These are phyloP conservation scores for Pluvialis apricaria DNA, from an alignment of 2,113 vertebrate genomes.

Conservation along the genomic window DNA sequence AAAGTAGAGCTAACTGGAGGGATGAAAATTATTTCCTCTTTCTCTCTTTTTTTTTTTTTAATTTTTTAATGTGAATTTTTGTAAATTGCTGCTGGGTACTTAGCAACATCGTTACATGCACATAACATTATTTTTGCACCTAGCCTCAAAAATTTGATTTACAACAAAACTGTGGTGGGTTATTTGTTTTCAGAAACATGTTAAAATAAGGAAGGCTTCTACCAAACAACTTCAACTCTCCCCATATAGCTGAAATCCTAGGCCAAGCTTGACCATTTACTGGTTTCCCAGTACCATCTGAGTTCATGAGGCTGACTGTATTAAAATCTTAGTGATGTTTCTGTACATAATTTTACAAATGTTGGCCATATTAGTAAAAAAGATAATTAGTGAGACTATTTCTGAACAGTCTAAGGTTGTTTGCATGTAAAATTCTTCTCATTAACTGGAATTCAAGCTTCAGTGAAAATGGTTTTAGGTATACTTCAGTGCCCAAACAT, in stretches of 20 bases:
- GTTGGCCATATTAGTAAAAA: not conserved
- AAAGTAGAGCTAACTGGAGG: not conserved
- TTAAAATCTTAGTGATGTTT: not conserved
- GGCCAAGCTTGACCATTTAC: not conserved
- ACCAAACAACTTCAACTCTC: not conserved
- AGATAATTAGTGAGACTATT: not conserved
- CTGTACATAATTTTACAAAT: not conserved
- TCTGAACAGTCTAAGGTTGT: not conserved
- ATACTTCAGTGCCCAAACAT: not conserved
- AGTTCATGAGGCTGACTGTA: not conserved
- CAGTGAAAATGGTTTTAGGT: slow-evolving; percentile 3
- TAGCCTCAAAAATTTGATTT: not conserved
- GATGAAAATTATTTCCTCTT: not conserved
- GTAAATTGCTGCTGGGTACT: not conserved
- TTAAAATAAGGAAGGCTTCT: not conserved
- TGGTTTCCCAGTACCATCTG: not conserved
- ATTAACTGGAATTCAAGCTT: slow-evolving; percentile 32
- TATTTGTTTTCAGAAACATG: not conserved
- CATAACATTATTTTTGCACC: accelerated
- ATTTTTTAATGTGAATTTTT: not conserved
- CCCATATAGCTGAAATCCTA: not conserved
- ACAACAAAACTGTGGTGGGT: not conserved
- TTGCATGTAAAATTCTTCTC: slow-evolving; percentile 11
- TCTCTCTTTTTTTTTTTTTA: not conserved
- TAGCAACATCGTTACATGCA: accelerated